These are phyloP conservation scores for Romanogobio albipinnatus DNA, from an alignment of 2,113 vertebrate genomes.

Conservation along the genomic window DNA sequence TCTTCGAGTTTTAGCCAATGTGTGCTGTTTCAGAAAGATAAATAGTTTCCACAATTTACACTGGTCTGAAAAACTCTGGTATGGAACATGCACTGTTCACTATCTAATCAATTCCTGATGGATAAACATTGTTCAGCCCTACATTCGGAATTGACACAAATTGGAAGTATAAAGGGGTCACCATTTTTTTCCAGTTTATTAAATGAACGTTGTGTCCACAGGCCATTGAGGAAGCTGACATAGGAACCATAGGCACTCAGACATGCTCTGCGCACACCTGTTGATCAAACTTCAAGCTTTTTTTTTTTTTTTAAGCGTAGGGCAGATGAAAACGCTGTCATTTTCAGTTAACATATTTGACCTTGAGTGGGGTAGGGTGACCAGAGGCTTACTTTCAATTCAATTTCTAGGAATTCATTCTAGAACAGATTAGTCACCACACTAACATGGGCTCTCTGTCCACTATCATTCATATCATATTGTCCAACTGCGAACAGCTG, in stretches of 20 bases:
- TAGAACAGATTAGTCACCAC: constrained; percentile 63
- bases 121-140: background rate
- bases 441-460: constrained; percentile 55
- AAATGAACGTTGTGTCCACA: too few species aligned
- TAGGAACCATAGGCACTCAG: too few species aligned
- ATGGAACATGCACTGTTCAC: background rate
- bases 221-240: too few species aligned
- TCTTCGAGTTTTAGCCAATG: too few species aligned
- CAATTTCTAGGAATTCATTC: constrained; percentile 73
- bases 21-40: too few species aligned
- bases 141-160: background rate
- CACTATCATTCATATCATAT: constrained; percentile 56
- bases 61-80: too few species aligned
- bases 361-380: constrained; percentile 64
- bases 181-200: background rate
- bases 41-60: too few species aligned
- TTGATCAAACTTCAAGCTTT: background rate
- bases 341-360: constrained; percentile 54
- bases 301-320: background rate
- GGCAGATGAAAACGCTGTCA: constrained; percentile 7
- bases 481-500: background rate
- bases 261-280: too few species aligned
- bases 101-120: background rate
- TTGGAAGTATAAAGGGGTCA: background rate
- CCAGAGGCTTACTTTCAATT: constrained; percentile 63